Evolutionary conservation across 2,888 invertebrate species (phyloP).

Genomic region (Apodemia zela): DNA sequence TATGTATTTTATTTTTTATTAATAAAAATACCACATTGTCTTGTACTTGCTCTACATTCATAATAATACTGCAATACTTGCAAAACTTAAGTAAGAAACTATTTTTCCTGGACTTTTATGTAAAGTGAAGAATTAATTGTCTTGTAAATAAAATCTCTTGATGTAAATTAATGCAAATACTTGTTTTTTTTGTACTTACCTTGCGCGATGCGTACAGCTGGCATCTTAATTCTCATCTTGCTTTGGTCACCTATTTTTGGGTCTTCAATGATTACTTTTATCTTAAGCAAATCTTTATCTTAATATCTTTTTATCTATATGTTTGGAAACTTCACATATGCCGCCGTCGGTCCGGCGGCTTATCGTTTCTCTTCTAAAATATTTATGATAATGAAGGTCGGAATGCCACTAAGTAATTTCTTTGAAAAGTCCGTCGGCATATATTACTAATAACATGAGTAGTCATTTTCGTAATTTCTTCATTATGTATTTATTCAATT

Average conservation of each 20-base stretch:
- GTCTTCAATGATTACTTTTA: conserved; percentile 67
- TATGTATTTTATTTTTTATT: too few species aligned
- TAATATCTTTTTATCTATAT: conserved; percentile 49
- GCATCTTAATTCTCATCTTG: conserved; percentile 99
- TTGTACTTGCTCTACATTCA: neutral
- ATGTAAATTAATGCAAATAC: neutral
- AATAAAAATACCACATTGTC: too few species aligned
- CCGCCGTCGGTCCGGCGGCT: conserved; percentile 74
- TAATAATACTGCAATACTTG: neutral
- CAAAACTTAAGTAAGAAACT: neutral
- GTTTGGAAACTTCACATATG: conserved; percentile 69
- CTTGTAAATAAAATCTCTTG: too few species aligned
- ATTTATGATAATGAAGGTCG: conserved; percentile 62
- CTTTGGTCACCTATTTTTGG: conserved; percentile 80
- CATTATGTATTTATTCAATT: conserved; percentile 41
- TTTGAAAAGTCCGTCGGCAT: conserved; percentile 62
- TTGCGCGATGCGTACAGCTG: conserved; percentile 97
- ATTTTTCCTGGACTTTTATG: neutral
- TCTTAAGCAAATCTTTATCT: conserved; percentile 65
- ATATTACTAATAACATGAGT: conserved; percentile 43
- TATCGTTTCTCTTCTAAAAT: conserved; percentile 62
- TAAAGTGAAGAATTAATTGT: too few species aligned
- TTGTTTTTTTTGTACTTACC: conserved; percentile 80
- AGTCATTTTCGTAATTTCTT: conserved; percentile 61
- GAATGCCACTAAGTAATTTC: conserved; percentile 55